Conservation (phyloP, 1,140 invertebrate genomes). For the Drosophila obscura region DNA sequence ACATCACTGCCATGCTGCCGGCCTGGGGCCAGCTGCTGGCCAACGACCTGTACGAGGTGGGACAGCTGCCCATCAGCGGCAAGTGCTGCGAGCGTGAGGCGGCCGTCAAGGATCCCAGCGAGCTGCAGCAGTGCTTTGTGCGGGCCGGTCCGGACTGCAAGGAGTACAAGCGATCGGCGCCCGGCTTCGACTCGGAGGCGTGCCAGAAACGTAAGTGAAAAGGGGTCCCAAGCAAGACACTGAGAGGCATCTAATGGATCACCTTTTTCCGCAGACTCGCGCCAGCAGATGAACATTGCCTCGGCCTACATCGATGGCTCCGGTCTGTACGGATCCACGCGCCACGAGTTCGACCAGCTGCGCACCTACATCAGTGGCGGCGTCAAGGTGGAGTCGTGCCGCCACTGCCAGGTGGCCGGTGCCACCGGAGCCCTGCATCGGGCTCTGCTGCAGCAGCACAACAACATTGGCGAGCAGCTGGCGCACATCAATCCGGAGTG, state of each 20-base stretch:
- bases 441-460: constrained; percentile 91
- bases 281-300: constrained; percentile 94
- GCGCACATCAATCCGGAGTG: constrained; percentile 91
- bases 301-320: constrained; percentile 95
- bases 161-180: constrained; percentile 90
- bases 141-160: constrained; percentile 85
- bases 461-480: constrained; percentile 90
- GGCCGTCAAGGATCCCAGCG: constrained; percentile 64
- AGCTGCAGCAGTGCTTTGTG: constrained; percentile 81
- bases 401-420: constrained; percentile 82
- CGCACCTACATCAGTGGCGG: constrained; percentile 90
- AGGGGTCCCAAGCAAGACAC: neutral
- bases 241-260: neutral
- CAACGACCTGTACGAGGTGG: constrained; percentile 90
- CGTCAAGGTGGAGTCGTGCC: constrained; percentile 87
- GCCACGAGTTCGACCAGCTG: constrained; percentile 87
- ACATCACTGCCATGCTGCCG: constrained; percentile 90
- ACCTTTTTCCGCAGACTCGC: constrained; percentile 83
- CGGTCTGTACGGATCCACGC: constrained; percentile 92
- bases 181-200: constrained; percentile 86
- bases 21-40: constrained; percentile 92
- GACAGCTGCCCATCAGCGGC: constrained; percentile 78
- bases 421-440: constrained; percentile 88
- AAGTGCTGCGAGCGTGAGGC: constrained; percentile 85
- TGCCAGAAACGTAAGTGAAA: constrained; percentile 87